Base-by-base conservation (phyloP, 1,140 invertebrate species). In the Cardiocondyla obscurior region DNA sequence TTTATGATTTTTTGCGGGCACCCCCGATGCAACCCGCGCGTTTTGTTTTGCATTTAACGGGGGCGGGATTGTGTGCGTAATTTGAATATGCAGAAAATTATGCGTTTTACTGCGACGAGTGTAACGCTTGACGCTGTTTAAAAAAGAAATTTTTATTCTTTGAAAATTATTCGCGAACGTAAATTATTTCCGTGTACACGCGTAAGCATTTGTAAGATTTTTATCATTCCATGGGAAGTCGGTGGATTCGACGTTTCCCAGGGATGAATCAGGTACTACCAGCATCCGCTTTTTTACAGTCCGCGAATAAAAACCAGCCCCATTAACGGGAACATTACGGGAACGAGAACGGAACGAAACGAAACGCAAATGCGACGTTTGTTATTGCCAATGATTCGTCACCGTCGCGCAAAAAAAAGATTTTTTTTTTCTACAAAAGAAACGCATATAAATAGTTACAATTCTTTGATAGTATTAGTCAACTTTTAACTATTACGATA, bases 31-130 rank as follows among this genome's bases (percentile, higher is more conserved):
- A 87, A 70, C 60, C 67, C 64, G 77, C 30, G 49, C 83, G 70
- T 51, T 84, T 92, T 90, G 86, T 90, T 93, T 93, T 92, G 89
- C 90, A 92, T 93, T 92, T 89, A 88, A 88, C 85, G 86, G 88
- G 89, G 92, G 91, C 89, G 90, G 87, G 88, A 86, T 85, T 39
- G 62, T 14, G 19, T 60, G 19, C 19, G 19, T 12, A 46, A 86
- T 87, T 87, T 82, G 51, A 62, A 84, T 83, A 67, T 49, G 60
- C 72, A 16, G 22, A 30, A 67, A 84, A 55, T 39, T 22, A 46
- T 25, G 12, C 25, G 57, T 46, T 46, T 74, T 7, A 14, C 12
- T n/a, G 14, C 36, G 44, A 16, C 51, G 16, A 14, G 53, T 46
- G 28, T 49, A 57, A 73, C 46, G 42, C 46, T 7, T 62, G 33